These are phyloP conservation scores for Metallyticus violacea DNA, from an alignment of 2,888 invertebrate species.

Conservation along the genomic window DNA sequence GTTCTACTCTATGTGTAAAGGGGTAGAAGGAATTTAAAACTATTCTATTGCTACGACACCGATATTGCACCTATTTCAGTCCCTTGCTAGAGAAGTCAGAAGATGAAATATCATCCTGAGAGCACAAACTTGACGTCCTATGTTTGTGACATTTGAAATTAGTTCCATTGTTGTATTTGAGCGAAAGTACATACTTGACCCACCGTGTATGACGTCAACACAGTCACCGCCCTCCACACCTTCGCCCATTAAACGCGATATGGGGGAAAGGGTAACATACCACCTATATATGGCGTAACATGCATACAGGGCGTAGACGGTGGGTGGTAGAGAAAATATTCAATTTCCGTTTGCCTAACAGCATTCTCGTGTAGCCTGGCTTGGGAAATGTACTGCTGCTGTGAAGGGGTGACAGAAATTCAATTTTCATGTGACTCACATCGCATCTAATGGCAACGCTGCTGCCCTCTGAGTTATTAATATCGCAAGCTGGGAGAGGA, in stretches of 20 bases:
- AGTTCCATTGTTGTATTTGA: not conserved
- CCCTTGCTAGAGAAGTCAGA: too few species aligned
- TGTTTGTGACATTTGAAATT: not conserved
- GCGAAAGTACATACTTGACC: not conserved
- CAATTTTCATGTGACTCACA: constrained; percentile 7
- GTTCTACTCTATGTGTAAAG: too few species aligned
- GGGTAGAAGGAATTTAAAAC: too few species aligned
- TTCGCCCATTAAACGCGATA: not conserved
- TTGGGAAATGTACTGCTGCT: not conserved
- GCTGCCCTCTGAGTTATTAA: not conserved
- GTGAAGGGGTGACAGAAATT: not conserved
- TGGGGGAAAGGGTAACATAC: not conserved
- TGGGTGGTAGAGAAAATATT: constrained; percentile 12
- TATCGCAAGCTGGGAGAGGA: not conserved
- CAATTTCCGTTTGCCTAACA: constrained; percentile 25
- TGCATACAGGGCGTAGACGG: not conserved
- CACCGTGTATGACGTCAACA: not conserved
- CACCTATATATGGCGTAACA: not conserved
- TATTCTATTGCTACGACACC: too few species aligned
- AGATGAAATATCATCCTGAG: too few species aligned
- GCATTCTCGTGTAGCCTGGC: constrained; percentile 20
- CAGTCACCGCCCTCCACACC: too few species aligned
- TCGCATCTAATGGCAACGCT: not conserved
- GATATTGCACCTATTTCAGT: too few species aligned
- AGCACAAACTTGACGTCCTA: too few species aligned